Base-by-base conservation (phyloP, 2,113 vertebrate species). In the Myxocyprinus asiaticus region DNA sequence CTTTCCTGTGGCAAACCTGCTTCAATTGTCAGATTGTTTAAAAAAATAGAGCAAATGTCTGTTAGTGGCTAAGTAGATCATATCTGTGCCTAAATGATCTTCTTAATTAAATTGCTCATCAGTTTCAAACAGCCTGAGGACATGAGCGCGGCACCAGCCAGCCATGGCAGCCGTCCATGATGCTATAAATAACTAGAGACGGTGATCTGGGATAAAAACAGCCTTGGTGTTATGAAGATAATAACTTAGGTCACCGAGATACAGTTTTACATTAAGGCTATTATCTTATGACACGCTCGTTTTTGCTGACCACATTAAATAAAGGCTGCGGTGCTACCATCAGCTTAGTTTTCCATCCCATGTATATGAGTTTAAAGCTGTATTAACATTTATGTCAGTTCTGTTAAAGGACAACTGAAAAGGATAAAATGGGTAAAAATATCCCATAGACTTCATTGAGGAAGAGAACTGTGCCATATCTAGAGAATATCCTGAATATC, bases 271-370 rank as follows among this genome's bases (percentile, higher is more conserved):
- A 70, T 77, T 90, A 90, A 91, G 88, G 88, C 90, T 91, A 90
- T 92, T 92, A 89, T 88, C 81, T 86, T 84, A 87, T 88, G 83
- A 85, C 81, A 80, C 85, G 84, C 85, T 77, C 67, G 81, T 86
- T 85, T 88, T 80, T 91, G 92, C 92, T 93, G 92, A 93, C 89
- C 87, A 66, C 47, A 83, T 84, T 53, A 88, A 88, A 90, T 77
- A 61, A 76, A 33, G 51, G 5, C 47, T 6, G 5, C 9, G 47
- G 22, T 33, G 22, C 22, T 33, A 33, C 22, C 22, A 33, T 33
- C 22, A 33, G 22, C 22, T 33, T 33, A 33, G 22, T 33, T 33
- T 33, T 33, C 22, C 22, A 33, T 33, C 22, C 22, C 22, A 1
- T 33, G 22, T 33, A 33, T 33, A 33, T 33, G 22, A 33, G 22